Conservation (phyloP, 1,140 invertebrate species). For the Brachionus plicatilis region DNA sequence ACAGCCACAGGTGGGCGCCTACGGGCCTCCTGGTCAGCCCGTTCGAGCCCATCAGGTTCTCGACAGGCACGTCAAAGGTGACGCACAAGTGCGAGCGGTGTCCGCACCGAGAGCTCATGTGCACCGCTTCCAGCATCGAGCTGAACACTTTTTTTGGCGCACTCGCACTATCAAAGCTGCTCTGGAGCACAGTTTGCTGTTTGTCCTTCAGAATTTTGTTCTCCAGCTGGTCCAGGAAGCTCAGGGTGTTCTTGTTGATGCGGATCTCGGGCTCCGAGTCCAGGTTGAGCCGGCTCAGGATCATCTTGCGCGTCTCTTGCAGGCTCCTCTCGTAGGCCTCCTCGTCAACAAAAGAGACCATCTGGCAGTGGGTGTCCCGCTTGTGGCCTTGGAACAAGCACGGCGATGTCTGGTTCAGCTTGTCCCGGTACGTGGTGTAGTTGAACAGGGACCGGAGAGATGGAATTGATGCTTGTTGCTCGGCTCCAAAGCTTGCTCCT, state of each 20-base stretch:
- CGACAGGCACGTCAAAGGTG: neutral
- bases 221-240: neutral
- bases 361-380: neutral
- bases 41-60: neutral
- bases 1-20: neutral
- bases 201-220: constrained; percentile 3
- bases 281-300: neutral
- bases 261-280: neutral
- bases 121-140: neutral
- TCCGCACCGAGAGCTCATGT: neutral
- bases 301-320: neutral
- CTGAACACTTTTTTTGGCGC: neutral
- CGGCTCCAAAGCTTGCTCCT: no score
- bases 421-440: neutral
- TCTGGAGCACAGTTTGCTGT: neutral
- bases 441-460: neutral
- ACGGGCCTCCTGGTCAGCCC: neutral
- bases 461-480: neutral
- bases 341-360: neutral
- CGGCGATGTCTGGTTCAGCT: neutral
- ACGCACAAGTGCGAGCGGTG: neutral
- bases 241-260: neutral
- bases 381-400: neutral
- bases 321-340: constrained; percentile 29
- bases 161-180: neutral